These are phyloP conservation scores for Sebastes reedi DNA, from an alignment of 2,797 vertebrate genomes.

Conservation along the genomic window DNA sequence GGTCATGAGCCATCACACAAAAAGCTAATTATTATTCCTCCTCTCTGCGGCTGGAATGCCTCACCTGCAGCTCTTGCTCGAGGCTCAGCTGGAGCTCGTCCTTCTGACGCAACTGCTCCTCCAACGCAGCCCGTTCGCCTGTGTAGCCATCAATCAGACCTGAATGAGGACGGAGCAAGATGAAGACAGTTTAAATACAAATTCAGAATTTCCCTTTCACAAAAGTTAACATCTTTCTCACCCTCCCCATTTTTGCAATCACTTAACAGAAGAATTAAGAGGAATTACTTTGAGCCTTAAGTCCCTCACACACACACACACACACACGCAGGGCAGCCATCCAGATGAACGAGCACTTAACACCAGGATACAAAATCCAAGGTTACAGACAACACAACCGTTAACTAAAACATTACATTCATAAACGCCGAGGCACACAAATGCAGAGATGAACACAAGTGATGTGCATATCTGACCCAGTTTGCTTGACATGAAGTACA, in stretches of 20 bases:
- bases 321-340: not conserved
- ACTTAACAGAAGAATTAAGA: not conserved
- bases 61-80: constrained; percentile 90
- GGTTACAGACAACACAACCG: constrained; percentile 29
- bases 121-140: constrained; percentile 89
- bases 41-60: constrained; percentile 22
- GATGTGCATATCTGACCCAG: constrained; percentile 66
- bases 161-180: constrained; percentile 53
- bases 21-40: constrained; percentile 6
- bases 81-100: constrained; percentile 87
- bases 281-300: not conserved
- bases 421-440: not conserved
- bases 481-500: constrained; percentile 57
- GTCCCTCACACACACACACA: not conserved
- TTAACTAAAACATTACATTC: not conserved
- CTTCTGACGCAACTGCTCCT: constrained; percentile 91
- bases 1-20: not conserved
- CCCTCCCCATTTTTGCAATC: not conserved
- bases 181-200: not conserved
- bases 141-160: constrained; percentile 95
- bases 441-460: constrained; percentile 12
- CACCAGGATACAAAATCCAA: constrained; percentile 35
- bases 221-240: constrained; percentile 49
- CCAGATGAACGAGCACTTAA: constrained; percentile 25
- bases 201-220: constrained; percentile 52